Evolutionary conservation across 1,140 invertebrate species (phyloP).

Genomic region (Dysdera silvatica): DNA sequence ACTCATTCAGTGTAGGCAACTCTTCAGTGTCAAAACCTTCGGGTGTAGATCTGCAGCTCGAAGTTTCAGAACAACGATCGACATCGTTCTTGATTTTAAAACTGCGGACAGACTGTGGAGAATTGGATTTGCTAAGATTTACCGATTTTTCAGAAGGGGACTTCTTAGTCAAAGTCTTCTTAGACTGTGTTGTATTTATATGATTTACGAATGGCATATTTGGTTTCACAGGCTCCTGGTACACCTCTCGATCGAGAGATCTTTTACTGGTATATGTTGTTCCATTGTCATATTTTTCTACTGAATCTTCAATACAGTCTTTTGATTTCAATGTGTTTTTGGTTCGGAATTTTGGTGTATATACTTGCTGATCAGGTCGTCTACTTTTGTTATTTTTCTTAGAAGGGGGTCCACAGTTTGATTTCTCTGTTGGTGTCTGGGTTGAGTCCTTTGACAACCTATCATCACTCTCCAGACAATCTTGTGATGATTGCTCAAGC

Average conservation of each 20-base stretch:
- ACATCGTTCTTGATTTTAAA: no score
- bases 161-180: neutral
- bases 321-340: neutral
- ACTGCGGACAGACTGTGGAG: no score
- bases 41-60: no score
- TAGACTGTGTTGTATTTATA: neutral
- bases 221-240: neutral
- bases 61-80: no score
- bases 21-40: no score
- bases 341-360: conserved; percentile 35
- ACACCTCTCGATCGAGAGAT: neutral
- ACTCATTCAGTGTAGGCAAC: no score
- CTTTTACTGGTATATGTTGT: neutral
- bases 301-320: neutral
- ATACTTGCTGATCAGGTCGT: conserved; percentile 39
- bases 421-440: neutral
- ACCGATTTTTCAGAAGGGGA: no score
- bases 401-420: neutral
- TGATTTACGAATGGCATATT: neutral
- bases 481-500: neutral
- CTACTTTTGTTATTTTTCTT: conserved; percentile 4
- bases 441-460: neutral
- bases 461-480: neutral
- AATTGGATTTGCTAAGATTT: no score
- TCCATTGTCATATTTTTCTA: neutral